These are phyloP conservation scores for Listrodromus nycthemerus DNA, from an alignment of 2,888 invertebrate genomes.

Conservation along the genomic window DNA sequence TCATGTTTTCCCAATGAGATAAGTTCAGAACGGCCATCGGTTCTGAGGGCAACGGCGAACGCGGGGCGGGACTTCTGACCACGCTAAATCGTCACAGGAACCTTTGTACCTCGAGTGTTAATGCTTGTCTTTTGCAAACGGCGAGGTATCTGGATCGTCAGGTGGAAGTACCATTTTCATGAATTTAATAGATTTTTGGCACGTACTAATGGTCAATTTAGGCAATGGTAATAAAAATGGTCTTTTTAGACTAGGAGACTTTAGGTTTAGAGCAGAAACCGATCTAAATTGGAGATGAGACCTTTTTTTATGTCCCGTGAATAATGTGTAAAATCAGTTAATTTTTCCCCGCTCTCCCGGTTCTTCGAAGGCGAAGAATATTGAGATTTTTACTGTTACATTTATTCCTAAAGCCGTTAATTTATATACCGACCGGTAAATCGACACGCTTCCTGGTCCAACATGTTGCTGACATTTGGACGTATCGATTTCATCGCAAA, in stretches of 20 bases:
- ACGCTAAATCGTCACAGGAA: neutral
- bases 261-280: neutral
- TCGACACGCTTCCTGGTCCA: neutral
- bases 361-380: neutral
- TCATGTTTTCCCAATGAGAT: conserved; percentile 65
- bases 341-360: too few relatives aligned
- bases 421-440: neutral
- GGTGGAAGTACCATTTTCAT: neutral
- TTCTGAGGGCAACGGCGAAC: neutral
- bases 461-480: neutral
- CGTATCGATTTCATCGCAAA: neutral
- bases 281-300: neutral
- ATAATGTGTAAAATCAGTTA: neutral
- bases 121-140: neutral
- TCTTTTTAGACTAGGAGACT: neutral
- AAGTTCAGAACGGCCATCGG: conserved; percentile 28
- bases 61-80: conserved; percentile 1
- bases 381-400: neutral
- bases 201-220: neutral
- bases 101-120: neutral
- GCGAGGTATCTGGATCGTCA: neutral
- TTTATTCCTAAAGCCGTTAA: neutral
- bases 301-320: too few relatives aligned
- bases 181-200: neutral
- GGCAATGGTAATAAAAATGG: neutral